Evolutionary conservation across 2,888 invertebrate species (phyloP), one percentile per base, ranked within the genome.

Genomic region (Polydrusus tereticollis): DNA sequence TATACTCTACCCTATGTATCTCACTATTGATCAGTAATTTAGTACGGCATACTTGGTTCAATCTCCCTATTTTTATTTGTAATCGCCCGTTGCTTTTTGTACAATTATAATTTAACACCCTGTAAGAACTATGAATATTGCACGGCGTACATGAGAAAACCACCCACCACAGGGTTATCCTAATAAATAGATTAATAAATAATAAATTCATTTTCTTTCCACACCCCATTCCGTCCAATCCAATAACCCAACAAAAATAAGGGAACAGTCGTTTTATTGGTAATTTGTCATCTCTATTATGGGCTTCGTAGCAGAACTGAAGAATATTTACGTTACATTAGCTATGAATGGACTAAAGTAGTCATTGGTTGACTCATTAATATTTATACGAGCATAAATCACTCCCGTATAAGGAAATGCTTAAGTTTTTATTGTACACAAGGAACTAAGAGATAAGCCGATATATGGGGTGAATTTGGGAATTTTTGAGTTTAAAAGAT

Each of bases 341-440:
- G 73, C 70, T 70, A 63, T 69, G 73, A 73, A 73, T 73, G 67
- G 73, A 62, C 73, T 23, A 69, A 65, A 65, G 67, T 67, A 73
- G 69, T 70, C 67, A 70, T 70, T 57, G 66, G 69, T 66, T 62
- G 62, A 67, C 69, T 70, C 68, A 74, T 74, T 74, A 74, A 74
- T 74, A 74, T 74, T 74, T 72, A 74, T 74, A 63, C 26, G 43
- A 33, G 69, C 70, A 74, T 74, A 74, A 74, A 74, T 74, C 74
- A 74, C 71, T 71, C 68, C 65, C 59, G 63, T 73, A 73, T 69
- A 73, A 65, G 69, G 73, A 73, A 69, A 73, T 60, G 63, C 73
- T 73, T 69, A 68, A 73, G 58, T 73, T 73, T 63, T 67, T 73
- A 70, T 65, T 50, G 70, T 59, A 70, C 65, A 70, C 70, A 70